Conservation (phyloP, 2,888 invertebrate species). For the Cheiracanthium punctorium region DNA sequence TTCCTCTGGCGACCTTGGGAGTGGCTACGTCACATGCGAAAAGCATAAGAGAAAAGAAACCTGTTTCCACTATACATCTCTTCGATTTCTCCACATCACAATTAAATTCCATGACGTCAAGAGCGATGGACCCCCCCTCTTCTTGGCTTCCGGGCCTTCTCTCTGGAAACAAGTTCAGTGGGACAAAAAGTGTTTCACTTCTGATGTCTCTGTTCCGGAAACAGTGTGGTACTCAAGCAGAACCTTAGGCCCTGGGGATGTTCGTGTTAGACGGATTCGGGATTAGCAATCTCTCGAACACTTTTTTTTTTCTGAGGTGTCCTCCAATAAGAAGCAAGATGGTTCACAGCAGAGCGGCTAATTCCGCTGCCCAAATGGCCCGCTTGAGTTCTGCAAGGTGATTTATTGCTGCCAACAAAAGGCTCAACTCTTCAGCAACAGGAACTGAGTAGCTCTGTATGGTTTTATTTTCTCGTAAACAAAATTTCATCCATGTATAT, state of each 20-base stretch:
- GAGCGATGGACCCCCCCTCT: background rate
- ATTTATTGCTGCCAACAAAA: no score
- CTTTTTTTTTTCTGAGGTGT: no score
- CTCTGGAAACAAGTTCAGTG: background rate
- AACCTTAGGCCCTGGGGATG: background rate
- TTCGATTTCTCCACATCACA: conserved; percentile 3
- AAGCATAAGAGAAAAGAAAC: background rate
- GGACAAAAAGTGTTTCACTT: background rate
- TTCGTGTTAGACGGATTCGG: background rate
- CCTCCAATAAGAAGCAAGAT: no score
- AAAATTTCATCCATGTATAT: no score
- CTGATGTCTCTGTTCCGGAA: background rate
- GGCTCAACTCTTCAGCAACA: no score
- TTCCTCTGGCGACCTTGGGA: background rate
- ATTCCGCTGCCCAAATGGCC: no score
- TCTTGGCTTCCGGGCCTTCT: background rate
- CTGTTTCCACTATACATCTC: background rate
- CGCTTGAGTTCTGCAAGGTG: no score
- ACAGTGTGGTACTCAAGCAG: background rate
- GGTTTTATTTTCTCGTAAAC: no score
- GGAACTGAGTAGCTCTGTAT: no score
- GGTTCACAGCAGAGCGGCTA: no score
- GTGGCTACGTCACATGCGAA: background rate
- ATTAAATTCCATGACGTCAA: background rate
- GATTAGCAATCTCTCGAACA: no score